Evolutionary conservation across 2,888 invertebrate genomes (phyloP).

Genomic region (Myopa tessellatipennis): DNA sequence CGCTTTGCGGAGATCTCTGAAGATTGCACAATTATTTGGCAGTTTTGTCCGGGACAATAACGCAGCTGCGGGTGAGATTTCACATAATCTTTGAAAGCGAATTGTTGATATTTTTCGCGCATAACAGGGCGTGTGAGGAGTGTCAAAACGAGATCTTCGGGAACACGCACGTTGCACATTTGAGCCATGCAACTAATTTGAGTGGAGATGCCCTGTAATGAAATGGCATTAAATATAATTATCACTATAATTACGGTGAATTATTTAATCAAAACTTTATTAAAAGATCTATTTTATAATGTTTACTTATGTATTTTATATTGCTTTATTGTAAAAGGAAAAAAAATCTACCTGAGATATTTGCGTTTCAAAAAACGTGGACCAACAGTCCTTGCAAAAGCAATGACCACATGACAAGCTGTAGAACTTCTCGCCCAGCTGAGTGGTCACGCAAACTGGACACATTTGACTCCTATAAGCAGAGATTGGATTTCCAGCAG

Average conservation of each 20-base stretch:
- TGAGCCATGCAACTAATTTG: constrained; percentile 98
- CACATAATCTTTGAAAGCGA: constrained; percentile 96
- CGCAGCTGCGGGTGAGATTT: constrained; percentile 90
- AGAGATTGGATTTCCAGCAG: neutral
- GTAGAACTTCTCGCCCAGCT: constrained; percentile 78
- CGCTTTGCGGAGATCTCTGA: constrained; percentile 85
- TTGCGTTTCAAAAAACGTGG: constrained; percentile 95
- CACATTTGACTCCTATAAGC: constrained; percentile 70
- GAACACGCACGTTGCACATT: constrained; percentile 92
- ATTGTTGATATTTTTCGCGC: constrained; percentile 93
- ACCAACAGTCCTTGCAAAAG: constrained; percentile 98
- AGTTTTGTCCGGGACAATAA: constrained; percentile 97
- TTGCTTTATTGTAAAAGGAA: neutral
- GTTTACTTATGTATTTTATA: no score
- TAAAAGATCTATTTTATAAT: no score
- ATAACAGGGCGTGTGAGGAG: constrained; percentile 84
- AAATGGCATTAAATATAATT: neutral
- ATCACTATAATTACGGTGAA: no score
- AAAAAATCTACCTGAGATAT: constrained; percentile 74
- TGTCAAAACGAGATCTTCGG: constrained; percentile 93
- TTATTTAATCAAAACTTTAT: no score
- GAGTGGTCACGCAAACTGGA: constrained; percentile 82
- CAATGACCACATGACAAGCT: constrained; percentile 89
- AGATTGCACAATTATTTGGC: constrained; percentile 89
- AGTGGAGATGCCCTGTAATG: constrained; percentile 74